These are phyloP conservation scores for Talpa occidentalis DNA, from an alignment of 2,113 vertebrate species.

Conservation along the genomic window DNA sequence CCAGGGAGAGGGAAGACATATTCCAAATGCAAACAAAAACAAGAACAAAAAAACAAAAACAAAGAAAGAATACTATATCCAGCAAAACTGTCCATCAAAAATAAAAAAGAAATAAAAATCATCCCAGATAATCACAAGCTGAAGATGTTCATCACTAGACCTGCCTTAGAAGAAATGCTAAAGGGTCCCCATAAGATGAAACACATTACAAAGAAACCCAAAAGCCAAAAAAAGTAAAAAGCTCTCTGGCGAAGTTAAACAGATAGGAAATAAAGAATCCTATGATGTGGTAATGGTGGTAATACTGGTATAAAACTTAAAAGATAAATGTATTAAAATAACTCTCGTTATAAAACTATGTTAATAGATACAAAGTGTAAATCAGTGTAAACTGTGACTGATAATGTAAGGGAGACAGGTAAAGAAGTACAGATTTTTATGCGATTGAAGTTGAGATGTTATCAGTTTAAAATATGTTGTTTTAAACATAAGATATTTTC, in stretches of 20 bases:
- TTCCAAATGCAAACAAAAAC: neutral
- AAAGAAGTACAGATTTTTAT: neutral
- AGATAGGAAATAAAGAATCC: neutral
- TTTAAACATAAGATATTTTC: neutral
- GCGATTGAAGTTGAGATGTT: neutral
- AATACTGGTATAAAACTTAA: neutral
- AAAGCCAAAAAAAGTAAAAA: neutral
- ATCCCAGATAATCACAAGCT: neutral
- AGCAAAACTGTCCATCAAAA: neutral
- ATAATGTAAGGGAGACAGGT: neutral
- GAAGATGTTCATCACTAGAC: neutral
- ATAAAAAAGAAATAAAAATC: neutral
- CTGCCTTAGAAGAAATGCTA: neutral
- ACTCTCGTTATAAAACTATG: neutral
- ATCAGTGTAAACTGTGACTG: neutral
- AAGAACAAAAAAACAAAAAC: neutral
- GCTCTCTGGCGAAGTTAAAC: neutral
- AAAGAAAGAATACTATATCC: neutral
- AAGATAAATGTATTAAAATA: neutral
- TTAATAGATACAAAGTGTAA: conserved; percentile 3
- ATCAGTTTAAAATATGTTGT: neutral
- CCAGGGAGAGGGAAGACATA: neutral
- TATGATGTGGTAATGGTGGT: neutral
- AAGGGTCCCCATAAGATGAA: neutral
- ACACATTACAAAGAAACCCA: neutral